Percentiles rank a stretch among this genome's conserved stretches.
phyloP scores from a whole-genome alignment of 2,113 vertebrate genomes.

The Phalacrocorax carbo region DNA sequence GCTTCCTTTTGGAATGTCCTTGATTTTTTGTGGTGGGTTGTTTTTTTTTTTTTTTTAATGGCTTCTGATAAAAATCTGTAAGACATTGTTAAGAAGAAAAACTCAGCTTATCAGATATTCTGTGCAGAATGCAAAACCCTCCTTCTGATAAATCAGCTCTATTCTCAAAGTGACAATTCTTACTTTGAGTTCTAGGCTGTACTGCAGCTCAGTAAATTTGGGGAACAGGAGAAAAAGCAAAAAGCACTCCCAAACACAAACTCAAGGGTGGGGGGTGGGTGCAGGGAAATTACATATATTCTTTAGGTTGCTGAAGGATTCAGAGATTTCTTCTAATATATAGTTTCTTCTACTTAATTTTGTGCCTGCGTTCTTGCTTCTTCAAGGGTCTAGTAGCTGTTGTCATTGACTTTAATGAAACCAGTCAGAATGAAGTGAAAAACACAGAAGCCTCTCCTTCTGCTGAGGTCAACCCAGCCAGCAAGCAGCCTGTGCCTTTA shows the following conservation, averaged over 20 bases:
- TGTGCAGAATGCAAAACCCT: constrained; percentile 8
- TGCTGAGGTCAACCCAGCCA: background rate
- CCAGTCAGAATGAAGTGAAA: background rate
- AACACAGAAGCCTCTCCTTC: background rate
- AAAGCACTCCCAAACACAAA: background rate
- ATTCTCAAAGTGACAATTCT: constrained; percentile 57
- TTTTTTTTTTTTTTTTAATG: background rate
- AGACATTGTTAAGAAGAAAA: constrained; percentile 18
- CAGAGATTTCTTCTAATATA: background rate
- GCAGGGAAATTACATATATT: background rate
- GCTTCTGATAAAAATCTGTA: constrained; percentile 54
- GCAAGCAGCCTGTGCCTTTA: background rate
- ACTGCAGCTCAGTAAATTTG: background rate
- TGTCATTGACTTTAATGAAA: background rate
- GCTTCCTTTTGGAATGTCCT: constrained; percentile 21
- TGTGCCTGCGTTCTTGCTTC: background rate
- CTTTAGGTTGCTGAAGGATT: background rate
- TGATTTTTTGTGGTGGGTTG: constrained; percentile 1
- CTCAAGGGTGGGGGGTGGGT: no score
- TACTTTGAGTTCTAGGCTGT: background rate
- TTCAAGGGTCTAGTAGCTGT: background rate
- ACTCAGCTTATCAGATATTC: constrained; percentile 47
- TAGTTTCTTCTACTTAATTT: background rate
- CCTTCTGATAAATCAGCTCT: constrained; percentile 56
- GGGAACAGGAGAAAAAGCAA: background rate